Evolutionary conservation across 2,888 invertebrate genomes (phyloP).

Genomic region (Fragum whitleyi): DNA sequence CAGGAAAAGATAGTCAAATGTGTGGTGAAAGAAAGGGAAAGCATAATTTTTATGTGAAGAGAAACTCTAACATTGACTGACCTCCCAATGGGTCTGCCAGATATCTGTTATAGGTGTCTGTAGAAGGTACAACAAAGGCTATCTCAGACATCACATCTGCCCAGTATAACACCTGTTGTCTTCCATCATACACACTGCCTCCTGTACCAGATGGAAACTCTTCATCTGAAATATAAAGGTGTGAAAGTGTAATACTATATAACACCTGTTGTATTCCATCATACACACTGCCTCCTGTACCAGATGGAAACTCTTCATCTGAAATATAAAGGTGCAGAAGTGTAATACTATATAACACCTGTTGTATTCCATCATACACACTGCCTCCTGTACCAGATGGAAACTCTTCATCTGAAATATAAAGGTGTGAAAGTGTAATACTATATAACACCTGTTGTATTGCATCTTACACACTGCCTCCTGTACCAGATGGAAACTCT

Average conservation of each 20-base stretch:
- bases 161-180: conserved; percentile 96
- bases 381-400: conserved; percentile 88
- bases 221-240: conserved; percentile 68
- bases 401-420: conserved; percentile 73
- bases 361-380: conserved; percentile 93
- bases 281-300: conserved; percentile 90
- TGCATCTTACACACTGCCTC: conserved; percentile 93
- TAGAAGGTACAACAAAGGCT: conserved; percentile 95
- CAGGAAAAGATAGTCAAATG: no score
- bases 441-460: conserved; percentile 93
- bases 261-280: conserved; percentile 94
- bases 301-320: conserved; percentile 80
- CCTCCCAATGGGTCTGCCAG: conserved; percentile 62
- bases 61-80: no score
- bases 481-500: conserved; percentile 85
- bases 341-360: conserved; percentile 97
- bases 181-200: conserved; percentile 93
- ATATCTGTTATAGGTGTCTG: conserved; percentile 72
- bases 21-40: no score
- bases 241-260: conserved; percentile 95
- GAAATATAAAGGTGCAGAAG: conserved; percentile 83
- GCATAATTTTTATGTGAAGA: no score
- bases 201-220: conserved; percentile 86
- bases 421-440: conserved; percentile 92
- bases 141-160: conserved; percentile 97